Percentiles rank a stretch among this genome's conserved stretches.
These are phyloP conservation scores for Manis javanica DNA, from an alignment of 2,797 vertebrate species.

Conservation along the genomic window DNA sequence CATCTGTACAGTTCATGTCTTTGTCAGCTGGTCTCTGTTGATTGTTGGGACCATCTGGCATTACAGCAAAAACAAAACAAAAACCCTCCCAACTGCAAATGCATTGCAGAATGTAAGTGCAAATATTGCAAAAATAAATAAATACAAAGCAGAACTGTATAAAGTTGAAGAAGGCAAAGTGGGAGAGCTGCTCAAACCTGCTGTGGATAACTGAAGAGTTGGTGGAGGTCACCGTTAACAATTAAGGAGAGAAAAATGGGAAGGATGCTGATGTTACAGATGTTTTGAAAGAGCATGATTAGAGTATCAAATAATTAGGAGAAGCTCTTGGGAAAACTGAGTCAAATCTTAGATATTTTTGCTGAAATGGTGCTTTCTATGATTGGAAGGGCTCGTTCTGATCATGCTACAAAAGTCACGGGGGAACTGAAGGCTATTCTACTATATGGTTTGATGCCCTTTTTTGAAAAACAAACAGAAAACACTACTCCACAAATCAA, in stretches of 20 bases:
- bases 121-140: background rate
- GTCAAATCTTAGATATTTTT: background rate
- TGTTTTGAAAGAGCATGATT: background rate
- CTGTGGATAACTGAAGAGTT: accelerated
- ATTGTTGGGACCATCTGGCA: background rate
- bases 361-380: background rate
- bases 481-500: background rate
- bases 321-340: background rate
- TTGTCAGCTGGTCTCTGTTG: background rate
- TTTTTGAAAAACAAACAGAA: background rate
- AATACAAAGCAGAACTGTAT: background rate
- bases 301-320: background rate
- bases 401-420: background rate
- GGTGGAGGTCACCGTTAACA: background rate
- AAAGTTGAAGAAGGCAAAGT: background rate
- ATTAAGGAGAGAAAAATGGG: background rate
- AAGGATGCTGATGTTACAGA: background rate
- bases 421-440: background rate
- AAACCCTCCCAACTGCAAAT: background rate
- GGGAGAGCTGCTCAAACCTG: background rate
- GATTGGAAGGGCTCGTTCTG: background rate
- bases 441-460: background rate
- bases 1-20: background rate
- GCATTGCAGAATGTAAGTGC: background rate
- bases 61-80: background rate